phyloP scores from a whole-genome alignment of 1,140 invertebrate species.

The Heliconius eleuchia region DNA sequence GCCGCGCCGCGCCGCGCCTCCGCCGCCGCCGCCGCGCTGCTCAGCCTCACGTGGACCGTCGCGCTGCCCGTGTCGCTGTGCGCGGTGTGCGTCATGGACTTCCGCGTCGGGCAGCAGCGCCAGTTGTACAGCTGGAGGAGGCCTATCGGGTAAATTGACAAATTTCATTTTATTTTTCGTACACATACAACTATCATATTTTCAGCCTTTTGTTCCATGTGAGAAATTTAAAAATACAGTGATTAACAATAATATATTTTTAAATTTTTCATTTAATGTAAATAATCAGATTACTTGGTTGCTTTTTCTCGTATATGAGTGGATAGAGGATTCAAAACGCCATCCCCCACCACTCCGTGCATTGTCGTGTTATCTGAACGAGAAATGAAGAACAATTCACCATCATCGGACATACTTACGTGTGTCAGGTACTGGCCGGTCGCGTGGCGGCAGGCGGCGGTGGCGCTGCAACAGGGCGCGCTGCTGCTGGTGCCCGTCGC shows the following conservation, averaged over 20 bases:
- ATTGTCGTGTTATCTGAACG: too few species aligned
- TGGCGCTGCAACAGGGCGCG: slow-evolving; percentile 88
- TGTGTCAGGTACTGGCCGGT: slow-evolving; percentile 84
- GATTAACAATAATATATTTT: too few species aligned
- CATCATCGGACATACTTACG: too few species aligned
- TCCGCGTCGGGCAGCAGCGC: slow-evolving; percentile 87
- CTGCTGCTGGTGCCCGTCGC: slow-evolving; percentile 89
- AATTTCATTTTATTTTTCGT: background rate
- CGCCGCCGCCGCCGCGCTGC: slow-evolving; percentile 85
- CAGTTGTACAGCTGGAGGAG: slow-evolving; percentile 88
- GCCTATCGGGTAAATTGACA: slow-evolving; percentile 65
- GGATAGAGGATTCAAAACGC: too few species aligned
- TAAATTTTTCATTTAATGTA: too few species aligned
- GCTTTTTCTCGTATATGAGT: too few species aligned
- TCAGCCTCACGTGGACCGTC: slow-evolving; percentile 95
- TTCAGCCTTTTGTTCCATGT: background rate
- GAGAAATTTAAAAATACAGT: too few species aligned
- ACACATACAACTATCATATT: background rate
- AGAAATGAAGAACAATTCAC: too few species aligned
- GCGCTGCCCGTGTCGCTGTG: slow-evolving; percentile 87
- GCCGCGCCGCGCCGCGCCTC: slow-evolving; percentile 68
- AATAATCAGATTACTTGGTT: too few species aligned
- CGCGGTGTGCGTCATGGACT: slow-evolving; percentile 86
- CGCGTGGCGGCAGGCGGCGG: slow-evolving; percentile 89
- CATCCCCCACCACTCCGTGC: too few species aligned